Evolutionary conservation across 2,888 invertebrate species (phyloP).

Genomic region (Cerceris rybyensis): DNA sequence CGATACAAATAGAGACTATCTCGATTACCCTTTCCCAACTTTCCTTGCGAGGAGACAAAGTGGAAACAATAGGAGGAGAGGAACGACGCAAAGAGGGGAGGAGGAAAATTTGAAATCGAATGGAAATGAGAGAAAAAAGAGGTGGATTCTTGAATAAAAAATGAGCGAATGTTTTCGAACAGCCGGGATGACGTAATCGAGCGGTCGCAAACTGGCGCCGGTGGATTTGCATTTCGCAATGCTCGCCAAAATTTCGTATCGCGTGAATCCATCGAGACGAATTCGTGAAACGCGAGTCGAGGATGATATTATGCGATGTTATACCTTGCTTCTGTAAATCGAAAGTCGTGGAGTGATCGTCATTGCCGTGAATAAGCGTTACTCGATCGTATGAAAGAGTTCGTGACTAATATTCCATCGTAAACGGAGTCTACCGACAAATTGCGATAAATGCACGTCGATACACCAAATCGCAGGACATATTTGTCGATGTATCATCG

Average conservation of each 20-base stretch:
- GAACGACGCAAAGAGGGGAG: not conserved
- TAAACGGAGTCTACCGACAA: conserved; percentile 15
- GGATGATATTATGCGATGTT: not conserved
- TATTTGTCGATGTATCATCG: conserved; percentile 15
- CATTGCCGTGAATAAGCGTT: not conserved
- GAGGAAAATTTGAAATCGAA: not conserved
- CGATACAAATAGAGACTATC: too few species aligned
- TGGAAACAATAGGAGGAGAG: not conserved
- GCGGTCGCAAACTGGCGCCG: conserved; percentile 46
- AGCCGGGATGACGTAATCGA: conserved; percentile 38
- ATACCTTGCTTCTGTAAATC: too few species aligned
- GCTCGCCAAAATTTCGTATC: conserved; percentile 33
- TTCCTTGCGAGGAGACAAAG: too few species aligned
- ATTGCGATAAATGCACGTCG: not conserved
- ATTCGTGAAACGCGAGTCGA: not conserved
- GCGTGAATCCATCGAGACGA: too few species aligned
- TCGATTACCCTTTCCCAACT: too few species aligned
- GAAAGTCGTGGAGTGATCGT: not conserved
- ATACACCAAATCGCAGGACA: not conserved
- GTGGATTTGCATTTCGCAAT: conserved; percentile 55
- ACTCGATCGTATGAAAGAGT: not conserved
- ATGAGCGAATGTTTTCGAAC: conserved; percentile 5
- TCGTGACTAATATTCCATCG: not conserved
- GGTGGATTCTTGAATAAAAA: conserved; percentile 7
- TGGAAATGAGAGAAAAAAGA: not conserved